These are phyloP conservation scores for Torymus texanus DNA, from an alignment of 2,888 invertebrate genomes.

Conservation along the genomic window DNA sequence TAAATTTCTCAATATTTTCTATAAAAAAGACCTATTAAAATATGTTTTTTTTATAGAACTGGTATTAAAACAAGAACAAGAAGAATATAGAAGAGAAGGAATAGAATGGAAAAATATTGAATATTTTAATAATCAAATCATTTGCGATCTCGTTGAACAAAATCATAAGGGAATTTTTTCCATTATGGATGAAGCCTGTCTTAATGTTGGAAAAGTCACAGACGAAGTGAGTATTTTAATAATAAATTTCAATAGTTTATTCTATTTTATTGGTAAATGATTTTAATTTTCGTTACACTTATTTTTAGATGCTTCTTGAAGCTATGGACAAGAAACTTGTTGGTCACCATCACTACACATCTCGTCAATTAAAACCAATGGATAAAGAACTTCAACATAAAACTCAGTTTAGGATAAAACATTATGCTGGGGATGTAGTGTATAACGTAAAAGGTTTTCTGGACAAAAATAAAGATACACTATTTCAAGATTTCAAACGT, in stretches of 20 bases:
- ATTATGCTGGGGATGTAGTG: conserved; percentile 98
- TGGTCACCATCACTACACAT: conserved; percentile 92
- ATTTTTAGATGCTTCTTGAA: conserved; percentile 85
- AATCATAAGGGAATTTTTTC: conserved; percentile 93
- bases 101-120: conserved; percentile 96
- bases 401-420: conserved; percentile 88
- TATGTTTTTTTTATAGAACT: conserved; percentile 81
- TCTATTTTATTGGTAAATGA: not conserved
- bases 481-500: conserved; percentile 98
- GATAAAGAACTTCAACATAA: conserved; percentile 88
- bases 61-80: conserved; percentile 98
- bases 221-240: conserved; percentile 75
- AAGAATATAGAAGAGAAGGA: conserved; percentile 96
- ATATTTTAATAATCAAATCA: conserved; percentile 97
- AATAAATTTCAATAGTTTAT: not conserved
- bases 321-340: conserved; percentile 94
- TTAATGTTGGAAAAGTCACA: conserved; percentile 94
- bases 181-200: conserved; percentile 97
- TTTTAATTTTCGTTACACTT: not conserved
- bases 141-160: conserved; percentile 96
- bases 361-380: conserved; percentile 87
- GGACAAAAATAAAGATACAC: conserved; percentile 97
- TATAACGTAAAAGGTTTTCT: conserved; percentile 94
- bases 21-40: not conserved
- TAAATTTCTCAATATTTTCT: no score